Evolutionary conservation across 2,797 vertebrate genomes (phyloP), one percentile per base, ranked within the genome.

Genomic region (Micromesistius poutassou): DNA sequence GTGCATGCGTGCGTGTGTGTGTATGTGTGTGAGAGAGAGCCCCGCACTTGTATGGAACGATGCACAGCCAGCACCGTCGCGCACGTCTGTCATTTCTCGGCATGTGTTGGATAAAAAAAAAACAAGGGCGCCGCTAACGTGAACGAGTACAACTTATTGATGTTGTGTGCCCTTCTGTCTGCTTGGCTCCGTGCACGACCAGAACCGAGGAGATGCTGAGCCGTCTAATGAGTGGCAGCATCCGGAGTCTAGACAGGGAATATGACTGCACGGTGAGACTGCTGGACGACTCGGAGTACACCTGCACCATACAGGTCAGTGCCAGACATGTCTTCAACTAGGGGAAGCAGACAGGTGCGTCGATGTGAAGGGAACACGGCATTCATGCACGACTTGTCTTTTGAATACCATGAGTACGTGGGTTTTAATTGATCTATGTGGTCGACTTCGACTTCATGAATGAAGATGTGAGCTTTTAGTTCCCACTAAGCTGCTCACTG

Each of bases 231-330:
- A 98, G 96, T 91, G 96, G 96, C 93, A 98, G 96, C 94, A 96
- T 96, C 95, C 94, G 97, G 95, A 98, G 93, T 94, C 96, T 98
- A 94, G 97, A 98, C 89, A 93, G 96, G 88, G 96, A 97, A 89
- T 97, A 93, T 94, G 95, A 95, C 93, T 98, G 97, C 92, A 98
- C 97, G n/a, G 97, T 98, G 89, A 91, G 97, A 88, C 95, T 98
- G 89, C 95, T 98, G 94, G 97, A 98, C 94, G 97, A 98, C 89
- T 96, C 96, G 91, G 97, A 98, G 93, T 98, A 97, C 94, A 96
- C 96, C 93, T 98, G 97, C 94, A 97, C 95, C 83, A 95, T 98
- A 79, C 97, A 98, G 96, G 97, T 98, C 93, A 94, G 94, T 94
- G 84, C 5, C 28, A 10, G 79, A 81, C 55, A 62, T 55, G 46